Evolutionary conservation across 2,888 invertebrate species (phyloP).

Genomic region (Drymonia ruficornis): DNA sequence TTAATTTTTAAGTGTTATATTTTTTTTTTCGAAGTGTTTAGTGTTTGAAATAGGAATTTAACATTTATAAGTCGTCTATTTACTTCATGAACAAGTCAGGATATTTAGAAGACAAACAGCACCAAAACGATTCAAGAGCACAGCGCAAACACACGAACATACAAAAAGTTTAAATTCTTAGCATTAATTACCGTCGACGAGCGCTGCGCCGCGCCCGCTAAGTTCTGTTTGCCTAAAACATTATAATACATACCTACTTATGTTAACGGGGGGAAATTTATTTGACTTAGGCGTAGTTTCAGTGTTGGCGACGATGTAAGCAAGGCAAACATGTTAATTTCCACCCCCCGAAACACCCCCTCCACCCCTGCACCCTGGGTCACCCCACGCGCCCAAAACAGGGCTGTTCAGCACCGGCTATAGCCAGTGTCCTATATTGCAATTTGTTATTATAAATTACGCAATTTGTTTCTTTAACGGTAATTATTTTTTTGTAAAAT

Average conservation of each 20-base stretch:
- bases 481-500: neutral
- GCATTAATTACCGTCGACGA: conserved; percentile 69
- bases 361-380: too few relatives aligned
- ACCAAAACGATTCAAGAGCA: neutral
- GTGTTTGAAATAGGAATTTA: too few relatives aligned
- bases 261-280: conserved; percentile 81
- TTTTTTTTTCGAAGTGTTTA: too few relatives aligned
- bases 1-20: too few relatives aligned
- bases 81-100: too few relatives aligned
- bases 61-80: too few relatives aligned
- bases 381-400: conserved; percentile 31
- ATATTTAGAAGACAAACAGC: neutral
- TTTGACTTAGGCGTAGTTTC: conserved; percentile 82
- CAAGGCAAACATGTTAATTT: conserved; percentile 84
- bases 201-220: conserved; percentile 41
- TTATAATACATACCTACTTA: conserved; percentile 67
- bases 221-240: conserved; percentile 70
- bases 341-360: conserved; percentile 50
- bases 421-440: neutral
- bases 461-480: too few relatives aligned
- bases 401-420: conserved; percentile 26
- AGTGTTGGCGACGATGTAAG: conserved; percentile 79
- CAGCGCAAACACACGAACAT: conserved; percentile 36
- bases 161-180: conserved; percentile 74
- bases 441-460: neutral